phyloP scores from a whole-genome alignment of 2,888 invertebrate species.

The Aphelenchoides bicaudatus region DNA sequence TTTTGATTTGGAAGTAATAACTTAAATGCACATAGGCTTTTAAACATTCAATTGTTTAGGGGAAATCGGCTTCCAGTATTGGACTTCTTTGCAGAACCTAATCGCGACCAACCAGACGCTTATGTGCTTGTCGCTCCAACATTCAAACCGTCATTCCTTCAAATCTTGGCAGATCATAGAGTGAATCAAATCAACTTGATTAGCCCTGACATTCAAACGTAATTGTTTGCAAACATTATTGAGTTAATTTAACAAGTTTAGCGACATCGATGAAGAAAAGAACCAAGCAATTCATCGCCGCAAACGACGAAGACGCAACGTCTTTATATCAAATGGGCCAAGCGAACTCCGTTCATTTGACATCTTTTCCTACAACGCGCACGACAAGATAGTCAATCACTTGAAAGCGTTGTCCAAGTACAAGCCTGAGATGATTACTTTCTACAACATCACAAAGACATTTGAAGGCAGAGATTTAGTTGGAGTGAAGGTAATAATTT shows the following conservation, averaged over 20 bases:
- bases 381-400: conserved; percentile 51
- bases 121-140: conserved; percentile 50
- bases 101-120: conserved; percentile 32
- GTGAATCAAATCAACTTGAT: conserved; percentile 31
- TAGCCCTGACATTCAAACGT: conserved; percentile 39
- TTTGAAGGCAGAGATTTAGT: conserved; percentile 47
- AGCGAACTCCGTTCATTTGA: conserved; percentile 34
- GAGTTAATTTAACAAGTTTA: conserved; percentile 9
- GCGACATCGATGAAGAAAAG: conserved; percentile 14
- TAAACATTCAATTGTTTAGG: conserved; percentile 14
- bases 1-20: conserved; percentile 9
- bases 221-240: neutral
- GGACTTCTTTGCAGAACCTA: conserved; percentile 53
- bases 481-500: conserved; percentile 42
- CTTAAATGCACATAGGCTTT: neutral
- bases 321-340: neutral
- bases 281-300: conserved; percentile 20
- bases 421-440: conserved; percentile 39
- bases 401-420: conserved; percentile 37
- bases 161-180: conserved; percentile 25
- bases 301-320: conserved; percentile 3
- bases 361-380: conserved; percentile 37
- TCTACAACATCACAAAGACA: conserved; percentile 46
- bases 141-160: conserved; percentile 28
- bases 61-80: conserved; percentile 34